These are phyloP conservation scores for Probosciger aterrimus DNA, from an alignment of 2,113 vertebrate species.

Conservation along the genomic window DNA sequence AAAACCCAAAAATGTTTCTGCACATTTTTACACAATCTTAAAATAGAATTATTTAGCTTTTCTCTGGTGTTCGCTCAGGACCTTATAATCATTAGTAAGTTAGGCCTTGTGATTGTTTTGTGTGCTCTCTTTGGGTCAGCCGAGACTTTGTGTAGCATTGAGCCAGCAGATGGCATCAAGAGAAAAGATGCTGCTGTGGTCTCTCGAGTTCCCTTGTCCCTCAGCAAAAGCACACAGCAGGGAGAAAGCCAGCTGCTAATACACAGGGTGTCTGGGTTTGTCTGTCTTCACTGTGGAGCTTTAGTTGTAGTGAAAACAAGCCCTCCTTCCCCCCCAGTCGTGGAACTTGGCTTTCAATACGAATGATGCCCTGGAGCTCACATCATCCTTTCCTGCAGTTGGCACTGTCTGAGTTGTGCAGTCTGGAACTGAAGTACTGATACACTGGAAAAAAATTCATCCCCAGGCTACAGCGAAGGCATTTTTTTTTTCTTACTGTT, in stretches of 20 bases:
- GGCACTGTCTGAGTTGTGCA: background rate
- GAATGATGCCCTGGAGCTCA: background rate
- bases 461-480: background rate
- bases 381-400: background rate
- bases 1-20: background rate
- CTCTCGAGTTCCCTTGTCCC: background rate
- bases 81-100: background rate
- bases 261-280: background rate
- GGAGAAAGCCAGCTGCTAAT: accelerated
- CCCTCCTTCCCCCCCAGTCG: background rate
- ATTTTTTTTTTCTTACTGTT: background rate
- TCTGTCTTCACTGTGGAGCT: background rate
- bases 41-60: background rate
- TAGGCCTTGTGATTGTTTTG: accelerated
- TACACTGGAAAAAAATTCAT: slow-evolving; percentile 2
- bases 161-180: slow-evolving; percentile 7
- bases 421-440: background rate
- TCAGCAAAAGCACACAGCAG: accelerated
- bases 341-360: background rate
- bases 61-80: background rate
- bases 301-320: background rate
- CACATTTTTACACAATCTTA: background rate
- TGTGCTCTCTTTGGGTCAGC: background rate
- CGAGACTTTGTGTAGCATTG: accelerated
- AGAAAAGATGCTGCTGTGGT: background rate